These are phyloP conservation scores for Hyposoter didymator DNA, from an alignment of 2,888 invertebrate genomes.

Conservation along the genomic window DNA sequence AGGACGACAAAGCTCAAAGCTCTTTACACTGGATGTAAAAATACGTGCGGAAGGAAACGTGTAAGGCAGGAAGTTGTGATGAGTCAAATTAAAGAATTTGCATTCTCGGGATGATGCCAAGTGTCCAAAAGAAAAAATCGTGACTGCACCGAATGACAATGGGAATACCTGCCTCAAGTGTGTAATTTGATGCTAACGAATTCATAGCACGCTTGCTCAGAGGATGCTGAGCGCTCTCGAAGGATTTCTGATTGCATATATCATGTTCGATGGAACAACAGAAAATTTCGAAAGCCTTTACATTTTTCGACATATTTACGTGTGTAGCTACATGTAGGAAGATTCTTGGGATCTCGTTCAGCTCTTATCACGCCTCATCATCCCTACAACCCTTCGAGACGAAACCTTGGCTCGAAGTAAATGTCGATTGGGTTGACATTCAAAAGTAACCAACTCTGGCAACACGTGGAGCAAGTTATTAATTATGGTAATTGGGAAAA, in stretches of 20 bases:
- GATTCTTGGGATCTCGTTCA: neutral
- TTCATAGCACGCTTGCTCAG: slow-evolving; percentile 66
- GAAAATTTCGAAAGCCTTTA: neutral
- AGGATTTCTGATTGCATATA: slow-evolving; percentile 3
- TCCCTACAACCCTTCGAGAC: slow-evolving; percentile 1
- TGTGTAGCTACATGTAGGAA: neutral
- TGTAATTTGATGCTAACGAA: slow-evolving; percentile 73
- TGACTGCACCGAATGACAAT: slow-evolving; percentile 49
- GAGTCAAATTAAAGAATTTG: slow-evolving; percentile 16
- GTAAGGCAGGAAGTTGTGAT: neutral
- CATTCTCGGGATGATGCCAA: slow-evolving; percentile 18
- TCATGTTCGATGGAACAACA: neutral
- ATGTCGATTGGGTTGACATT: slow-evolving; percentile 27
- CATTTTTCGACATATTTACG: neutral
- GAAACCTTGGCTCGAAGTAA: neutral
- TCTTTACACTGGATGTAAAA: slow-evolving; percentile 13
- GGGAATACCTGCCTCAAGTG: slow-evolving; percentile 46
- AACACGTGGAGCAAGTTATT: neutral
- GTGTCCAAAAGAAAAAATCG: neutral
- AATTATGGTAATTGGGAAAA: neutral
- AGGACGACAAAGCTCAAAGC: slow-evolving; percentile 25
- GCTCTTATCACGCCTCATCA: slow-evolving; percentile 16
- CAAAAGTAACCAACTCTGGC: neutral
- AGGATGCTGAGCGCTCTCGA: slow-evolving; percentile 25
- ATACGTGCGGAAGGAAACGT: slow-evolving; percentile 18